A percentile compares a stretch with the other conserved stretches of the same genome.
phyloP scores from a whole-genome alignment of 2,888 invertebrate species.

The Watsonalla cultraria region DNA sequence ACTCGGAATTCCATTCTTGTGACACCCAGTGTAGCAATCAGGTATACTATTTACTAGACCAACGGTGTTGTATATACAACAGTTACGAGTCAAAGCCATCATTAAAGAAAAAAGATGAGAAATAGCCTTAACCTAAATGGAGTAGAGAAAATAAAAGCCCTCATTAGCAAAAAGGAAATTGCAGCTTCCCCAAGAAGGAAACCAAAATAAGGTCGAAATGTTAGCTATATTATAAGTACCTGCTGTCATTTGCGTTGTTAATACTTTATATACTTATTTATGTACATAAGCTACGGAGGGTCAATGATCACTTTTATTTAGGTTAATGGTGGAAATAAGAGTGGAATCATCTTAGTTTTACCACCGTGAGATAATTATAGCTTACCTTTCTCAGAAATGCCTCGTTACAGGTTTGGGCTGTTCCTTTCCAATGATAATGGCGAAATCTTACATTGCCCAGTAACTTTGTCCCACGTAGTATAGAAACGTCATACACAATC shows the following conservation, averaged over 20 bases:
- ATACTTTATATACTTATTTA: neutral
- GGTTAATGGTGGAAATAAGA: neutral
- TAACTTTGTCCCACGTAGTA: conserved; percentile 81
- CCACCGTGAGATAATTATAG: neutral
- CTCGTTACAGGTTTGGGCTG: conserved; percentile 93
- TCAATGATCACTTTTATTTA: neutral
- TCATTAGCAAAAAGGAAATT: conserved; percentile 76
- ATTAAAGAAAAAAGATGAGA: conserved; percentile 11
- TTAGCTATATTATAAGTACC: conserved; percentile 34
- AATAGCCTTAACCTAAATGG: conserved; percentile 36
- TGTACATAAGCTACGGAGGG: neutral
- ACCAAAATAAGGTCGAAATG: conserved; percentile 73
- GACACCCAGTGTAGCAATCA: too few relatives aligned
- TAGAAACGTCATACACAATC: conserved; percentile 84
- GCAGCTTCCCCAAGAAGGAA: conserved; percentile 63
- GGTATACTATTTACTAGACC: too few relatives aligned
- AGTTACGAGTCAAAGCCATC: conserved; percentile 1
- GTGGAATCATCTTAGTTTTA: neutral
- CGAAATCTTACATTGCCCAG: conserved; percentile 84
- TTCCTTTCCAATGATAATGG: conserved; percentile 91
- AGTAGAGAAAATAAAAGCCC: conserved; percentile 62
- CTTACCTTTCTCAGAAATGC: conserved; percentile 92
- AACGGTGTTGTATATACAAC: neutral
- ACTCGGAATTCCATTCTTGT: too few relatives aligned
- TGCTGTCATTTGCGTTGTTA: neutral